Conservation (phyloP, 2,888 invertebrate species). For the Cephus sareptanus region DNA sequence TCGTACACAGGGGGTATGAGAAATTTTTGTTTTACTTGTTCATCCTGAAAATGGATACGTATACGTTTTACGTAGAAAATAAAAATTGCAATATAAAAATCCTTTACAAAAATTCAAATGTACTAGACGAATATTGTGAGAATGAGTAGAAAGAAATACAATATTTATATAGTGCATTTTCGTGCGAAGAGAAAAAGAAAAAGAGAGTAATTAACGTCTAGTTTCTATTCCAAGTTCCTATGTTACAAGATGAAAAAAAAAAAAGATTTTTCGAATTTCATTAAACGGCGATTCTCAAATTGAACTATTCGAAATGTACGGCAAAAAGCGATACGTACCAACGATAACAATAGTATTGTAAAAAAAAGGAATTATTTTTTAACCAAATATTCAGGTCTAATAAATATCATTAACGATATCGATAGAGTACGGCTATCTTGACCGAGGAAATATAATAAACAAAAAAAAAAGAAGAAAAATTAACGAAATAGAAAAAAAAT, state of each 20-base stretch:
- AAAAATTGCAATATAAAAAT: conserved; percentile 25
- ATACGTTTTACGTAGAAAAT: conserved; percentile 19
- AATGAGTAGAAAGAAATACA: conserved; percentile 14
- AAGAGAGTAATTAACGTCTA: conserved; percentile 26
- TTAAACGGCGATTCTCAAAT: background rate
- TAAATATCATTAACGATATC: background rate
- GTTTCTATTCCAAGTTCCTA: background rate
- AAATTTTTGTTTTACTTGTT: background rate
- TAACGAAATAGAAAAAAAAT: background rate
- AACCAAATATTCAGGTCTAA: background rate
- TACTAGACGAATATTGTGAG: conserved; percentile 27
- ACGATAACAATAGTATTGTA: background rate
- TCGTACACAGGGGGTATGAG: background rate
- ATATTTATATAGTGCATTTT: conserved; percentile 6
- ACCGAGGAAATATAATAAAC: background rate
- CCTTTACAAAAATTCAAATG: conserved; percentile 27
- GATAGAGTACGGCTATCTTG: background rate
- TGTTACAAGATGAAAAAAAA: background rate
- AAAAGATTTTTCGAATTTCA: background rate
- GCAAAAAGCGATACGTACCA: background rate
- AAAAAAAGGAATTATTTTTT: background rate
- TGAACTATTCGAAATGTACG: background rate
- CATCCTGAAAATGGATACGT: background rate
- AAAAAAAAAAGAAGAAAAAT: background rate
- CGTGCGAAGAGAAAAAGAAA: conserved; percentile 4